Evolutionary conservation across 2,797 vertebrate genomes (phyloP).

Genomic region (Micromesistius poutassou): DNA sequence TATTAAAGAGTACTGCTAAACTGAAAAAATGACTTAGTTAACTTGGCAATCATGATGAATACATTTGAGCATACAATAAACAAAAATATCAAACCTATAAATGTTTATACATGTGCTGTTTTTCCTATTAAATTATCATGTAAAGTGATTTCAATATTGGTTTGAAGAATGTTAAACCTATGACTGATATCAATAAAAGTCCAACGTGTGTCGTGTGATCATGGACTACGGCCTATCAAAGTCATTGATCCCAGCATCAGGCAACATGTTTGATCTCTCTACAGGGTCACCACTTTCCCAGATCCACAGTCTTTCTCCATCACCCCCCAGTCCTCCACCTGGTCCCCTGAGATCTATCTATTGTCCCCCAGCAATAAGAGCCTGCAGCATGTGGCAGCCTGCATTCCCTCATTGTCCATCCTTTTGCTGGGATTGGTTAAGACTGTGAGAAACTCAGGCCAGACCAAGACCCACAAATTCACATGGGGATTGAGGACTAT

Average conservation of each 20-base stretch:
- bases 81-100: neutral
- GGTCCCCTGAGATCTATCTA: constrained; percentile 48
- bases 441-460: constrained; percentile 82
- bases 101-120: neutral
- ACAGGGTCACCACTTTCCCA: constrained; percentile 47
- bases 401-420: constrained; percentile 51
- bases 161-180: neutral
- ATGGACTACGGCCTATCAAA: constrained; percentile 17
- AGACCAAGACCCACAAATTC: constrained; percentile 77
- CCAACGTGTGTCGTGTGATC: neutral
- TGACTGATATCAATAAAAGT: neutral
- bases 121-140: neutral
- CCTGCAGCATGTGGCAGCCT: constrained; percentile 39
- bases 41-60: too few species aligned
- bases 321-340: constrained; percentile 38
- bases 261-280: constrained; percentile 26
- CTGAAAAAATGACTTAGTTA: too few species aligned
- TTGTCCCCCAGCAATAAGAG: constrained; percentile 45
- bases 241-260: constrained; percentile 14
- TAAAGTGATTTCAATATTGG: neutral
- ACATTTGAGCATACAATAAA: too few species aligned
- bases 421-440: constrained; percentile 75
- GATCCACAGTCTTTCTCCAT: constrained; percentile 22
- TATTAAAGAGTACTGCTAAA: neutral
- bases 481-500: constrained; percentile 75